These are phyloP conservation scores for Pardalotus punctatus DNA, from an alignment of 2,113 vertebrate genomes.

Conservation along the genomic window DNA sequence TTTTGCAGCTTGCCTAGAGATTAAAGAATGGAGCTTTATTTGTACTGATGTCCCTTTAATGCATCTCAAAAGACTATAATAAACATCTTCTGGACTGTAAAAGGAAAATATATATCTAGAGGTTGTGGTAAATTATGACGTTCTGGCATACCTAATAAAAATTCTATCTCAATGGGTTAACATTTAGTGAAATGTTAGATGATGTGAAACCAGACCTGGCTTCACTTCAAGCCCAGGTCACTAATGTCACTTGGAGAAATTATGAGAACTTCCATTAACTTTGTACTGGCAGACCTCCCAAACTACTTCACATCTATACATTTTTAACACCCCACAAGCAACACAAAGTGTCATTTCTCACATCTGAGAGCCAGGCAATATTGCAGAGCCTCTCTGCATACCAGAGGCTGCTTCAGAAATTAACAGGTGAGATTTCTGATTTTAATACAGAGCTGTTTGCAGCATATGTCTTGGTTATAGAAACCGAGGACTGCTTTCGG, in stretches of 20 bases:
- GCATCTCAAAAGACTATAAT: constrained; percentile 34
- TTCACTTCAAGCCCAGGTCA: constrained; percentile 63
- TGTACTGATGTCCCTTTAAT: constrained; percentile 50
- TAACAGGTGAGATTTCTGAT: constrained; percentile 18
- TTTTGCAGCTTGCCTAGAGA: constrained; percentile 46
- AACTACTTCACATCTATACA: constrained; percentile 43
- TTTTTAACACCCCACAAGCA: constrained; percentile 24
- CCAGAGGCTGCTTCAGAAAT: constrained; percentile 29
- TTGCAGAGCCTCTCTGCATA: constrained; percentile 3
- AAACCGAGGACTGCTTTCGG: background rate
- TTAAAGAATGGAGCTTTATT: constrained; percentile 53
- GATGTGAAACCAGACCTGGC: constrained; percentile 65
- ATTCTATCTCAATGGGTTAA: constrained; percentile 60
- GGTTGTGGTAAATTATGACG: constrained; percentile 33
- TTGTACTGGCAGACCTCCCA: constrained; percentile 65
- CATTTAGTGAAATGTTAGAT: constrained; percentile 60
- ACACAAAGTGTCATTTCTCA: constrained; percentile 46
- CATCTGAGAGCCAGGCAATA: background rate
- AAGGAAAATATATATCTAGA: constrained; percentile 29
- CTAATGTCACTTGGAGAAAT: constrained; percentile 50
- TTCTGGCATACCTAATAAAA: constrained; percentile 48
- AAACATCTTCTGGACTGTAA: constrained; percentile 43
- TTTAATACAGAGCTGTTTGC: constrained; percentile 29
- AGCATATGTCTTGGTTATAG: background rate
- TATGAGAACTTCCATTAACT: constrained; percentile 64